phyloP scores from a whole-genome alignment of 2,113 vertebrate species.

The Galbula dea region DNA sequence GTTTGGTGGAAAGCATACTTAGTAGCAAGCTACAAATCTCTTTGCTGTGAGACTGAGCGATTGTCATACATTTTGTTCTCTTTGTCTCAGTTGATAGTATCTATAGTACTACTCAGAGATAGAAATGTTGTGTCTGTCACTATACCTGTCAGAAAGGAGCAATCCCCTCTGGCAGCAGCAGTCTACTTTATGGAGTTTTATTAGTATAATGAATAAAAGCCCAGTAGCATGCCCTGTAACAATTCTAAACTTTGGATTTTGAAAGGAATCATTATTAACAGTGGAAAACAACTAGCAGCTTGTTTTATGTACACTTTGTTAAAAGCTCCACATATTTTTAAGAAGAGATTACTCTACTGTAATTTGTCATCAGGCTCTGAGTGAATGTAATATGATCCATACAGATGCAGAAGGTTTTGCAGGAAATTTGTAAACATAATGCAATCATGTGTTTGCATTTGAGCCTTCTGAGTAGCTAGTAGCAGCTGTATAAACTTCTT shows the following conservation, averaged over 20 bases:
- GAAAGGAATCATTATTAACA: conserved; percentile 77
- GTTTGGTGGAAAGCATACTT: conserved; percentile 82
- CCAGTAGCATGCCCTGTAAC: conserved; percentile 77
- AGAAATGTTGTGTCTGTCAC: conserved; percentile 71
- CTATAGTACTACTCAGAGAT: conserved; percentile 68
- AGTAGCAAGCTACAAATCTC: conserved; percentile 79
- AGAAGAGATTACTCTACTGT: conserved; percentile 30
- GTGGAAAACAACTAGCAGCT: conserved; percentile 71
- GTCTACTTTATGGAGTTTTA: conserved; percentile 78
- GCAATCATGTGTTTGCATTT: conserved; percentile 35
- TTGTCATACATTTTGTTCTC: conserved; percentile 78
- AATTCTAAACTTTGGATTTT: conserved; percentile 77
- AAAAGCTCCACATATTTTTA: conserved; percentile 28
- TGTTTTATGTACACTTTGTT: conserved; percentile 39
- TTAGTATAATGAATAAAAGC: conserved; percentile 82
- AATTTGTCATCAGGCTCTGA: conserved; percentile 34
- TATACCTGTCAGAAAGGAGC: conserved; percentile 71
- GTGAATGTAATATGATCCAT: conserved; percentile 2
- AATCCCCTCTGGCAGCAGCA: conserved; percentile 68
- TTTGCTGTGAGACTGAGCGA: conserved; percentile 76
- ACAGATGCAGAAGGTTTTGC: neutral
- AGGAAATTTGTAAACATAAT: conserved; percentile 35
- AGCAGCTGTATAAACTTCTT: conserved; percentile 61
- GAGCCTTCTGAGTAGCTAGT: conserved; percentile 8
- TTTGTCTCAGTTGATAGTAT: conserved; percentile 79